Percentiles rank a stretch among this genome's conserved stretches.
Conservation (phyloP, 2,797 vertebrate genomes). For the Natrix natrix region DNA sequence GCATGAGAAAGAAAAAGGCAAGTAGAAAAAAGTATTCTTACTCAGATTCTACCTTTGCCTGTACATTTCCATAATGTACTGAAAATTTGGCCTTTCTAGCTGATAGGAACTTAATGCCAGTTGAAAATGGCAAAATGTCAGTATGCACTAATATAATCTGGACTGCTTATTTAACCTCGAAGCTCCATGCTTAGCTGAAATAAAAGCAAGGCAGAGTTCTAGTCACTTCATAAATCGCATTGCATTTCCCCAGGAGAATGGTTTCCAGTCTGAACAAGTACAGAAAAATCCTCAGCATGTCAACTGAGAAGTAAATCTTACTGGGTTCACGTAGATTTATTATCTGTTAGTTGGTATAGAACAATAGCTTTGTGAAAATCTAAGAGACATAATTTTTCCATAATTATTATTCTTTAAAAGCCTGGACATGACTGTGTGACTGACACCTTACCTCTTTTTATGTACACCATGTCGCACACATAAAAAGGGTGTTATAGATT, state of each 20-base stretch:
- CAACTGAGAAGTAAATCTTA: background rate
- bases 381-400: background rate
- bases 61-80: slow-evolving; percentile 5
- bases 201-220: background rate
- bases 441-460: background rate
- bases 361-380: background rate
- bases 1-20: slow-evolving; percentile 24
- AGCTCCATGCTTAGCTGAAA: slow-evolving; percentile 19
- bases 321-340: background rate
- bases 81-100: background rate
- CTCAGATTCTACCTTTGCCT: slow-evolving; percentile 8
- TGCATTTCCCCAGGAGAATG: background rate
- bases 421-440: background rate
- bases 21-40: background rate
- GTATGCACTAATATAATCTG: slow-evolving; percentile 13
- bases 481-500: background rate
- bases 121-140: slow-evolving; percentile 44
- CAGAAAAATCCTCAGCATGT: background rate
- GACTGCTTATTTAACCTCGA: slow-evolving; percentile 18
- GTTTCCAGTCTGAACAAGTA: background rate
- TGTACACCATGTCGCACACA: background rate
- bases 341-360: background rate
- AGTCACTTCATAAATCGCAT: background rate
- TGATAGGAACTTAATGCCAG: slow-evolving; percentile 37
- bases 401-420: background rate